phyloP scores from a whole-genome alignment of 2,797 vertebrate genomes.

The Halcyon badia region DNA sequence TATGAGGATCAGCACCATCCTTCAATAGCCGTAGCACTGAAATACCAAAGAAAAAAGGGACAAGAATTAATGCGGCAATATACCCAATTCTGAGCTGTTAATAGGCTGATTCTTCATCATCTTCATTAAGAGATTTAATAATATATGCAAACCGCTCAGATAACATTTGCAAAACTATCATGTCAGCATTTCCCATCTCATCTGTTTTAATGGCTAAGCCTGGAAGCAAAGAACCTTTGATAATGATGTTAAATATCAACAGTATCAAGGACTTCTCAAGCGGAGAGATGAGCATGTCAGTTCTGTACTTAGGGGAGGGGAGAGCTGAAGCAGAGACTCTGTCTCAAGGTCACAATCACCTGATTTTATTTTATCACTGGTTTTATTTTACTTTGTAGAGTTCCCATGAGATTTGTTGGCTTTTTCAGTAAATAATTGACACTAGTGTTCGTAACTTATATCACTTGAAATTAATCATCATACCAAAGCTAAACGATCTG shows the following conservation, averaged over 20 bases:
- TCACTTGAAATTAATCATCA: constrained; percentile 14
- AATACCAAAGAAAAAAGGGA: constrained; percentile 65
- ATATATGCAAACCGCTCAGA: background rate
- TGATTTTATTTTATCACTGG: background rate
- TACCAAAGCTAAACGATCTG: background rate
- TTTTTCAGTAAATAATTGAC: constrained; percentile 45
- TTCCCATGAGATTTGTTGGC: background rate
- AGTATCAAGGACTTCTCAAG: background rate
- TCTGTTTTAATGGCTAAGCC: background rate
- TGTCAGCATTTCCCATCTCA: constrained; percentile 13
- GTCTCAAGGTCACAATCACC: background rate
- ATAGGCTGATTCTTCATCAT: background rate
- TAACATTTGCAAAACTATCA: constrained; percentile 7
- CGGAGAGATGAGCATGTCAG: background rate
- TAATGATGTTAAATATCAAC: background rate
- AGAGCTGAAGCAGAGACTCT: background rate
- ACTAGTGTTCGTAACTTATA: background rate
- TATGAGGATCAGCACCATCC: constrained; percentile 88
- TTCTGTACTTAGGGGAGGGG: background rate
- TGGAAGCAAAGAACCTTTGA: constrained; percentile 18
- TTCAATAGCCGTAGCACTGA: constrained; percentile 91
- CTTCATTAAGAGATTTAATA: background rate
- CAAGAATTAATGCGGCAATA: constrained; percentile 2
- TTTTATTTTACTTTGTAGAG: background rate
- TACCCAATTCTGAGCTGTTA: background rate